A percentile compares a stretch with the other conserved stretches of the same genome.
These are phyloP conservation scores for Chloroceryle inda DNA, from an alignment of 2,797 vertebrate genomes.

Conservation along the genomic window DNA sequence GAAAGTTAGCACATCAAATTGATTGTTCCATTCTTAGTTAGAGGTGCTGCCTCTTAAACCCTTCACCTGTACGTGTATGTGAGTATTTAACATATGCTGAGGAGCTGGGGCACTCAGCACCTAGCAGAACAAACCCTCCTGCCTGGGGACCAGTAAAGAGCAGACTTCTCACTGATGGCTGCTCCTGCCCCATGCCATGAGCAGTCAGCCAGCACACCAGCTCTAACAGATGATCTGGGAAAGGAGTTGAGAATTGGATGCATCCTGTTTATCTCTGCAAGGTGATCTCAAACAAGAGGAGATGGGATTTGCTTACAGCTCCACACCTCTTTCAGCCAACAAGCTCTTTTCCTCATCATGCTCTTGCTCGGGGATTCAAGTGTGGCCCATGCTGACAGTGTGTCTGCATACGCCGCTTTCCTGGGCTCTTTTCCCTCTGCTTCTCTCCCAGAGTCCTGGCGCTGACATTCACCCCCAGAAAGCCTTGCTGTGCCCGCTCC, in stretches of 20 bases:
- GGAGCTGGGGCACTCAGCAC: not conserved
- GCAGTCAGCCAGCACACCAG: not conserved
- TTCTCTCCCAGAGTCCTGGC: not conserved
- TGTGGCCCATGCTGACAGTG: not conserved
- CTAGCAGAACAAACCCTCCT: not conserved
- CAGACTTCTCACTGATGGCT: not conserved
- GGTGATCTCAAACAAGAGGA: not conserved
- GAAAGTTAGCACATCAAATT: not conserved
- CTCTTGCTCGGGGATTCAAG: not conserved
- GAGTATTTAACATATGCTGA: accelerated
- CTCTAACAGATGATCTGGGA: not conserved
- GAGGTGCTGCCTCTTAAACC: not conserved
- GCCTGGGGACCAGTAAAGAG: not conserved
- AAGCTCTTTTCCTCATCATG: not conserved
- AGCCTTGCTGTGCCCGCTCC: not conserved
- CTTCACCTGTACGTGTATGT: accelerated
- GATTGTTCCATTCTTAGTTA: not conserved
- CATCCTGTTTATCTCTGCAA: not conserved
- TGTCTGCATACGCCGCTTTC: not conserved
- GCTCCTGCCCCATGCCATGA: not conserved
- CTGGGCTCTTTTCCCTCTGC: not conserved
- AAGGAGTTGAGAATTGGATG: not conserved
- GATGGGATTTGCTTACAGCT: not conserved
- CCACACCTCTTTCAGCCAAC: not conserved
- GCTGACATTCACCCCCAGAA: not conserved